These are phyloP conservation scores for Gasterosteus nipponicus DNA, from an alignment of 2,113 vertebrate genomes.

Conservation along the genomic window DNA sequence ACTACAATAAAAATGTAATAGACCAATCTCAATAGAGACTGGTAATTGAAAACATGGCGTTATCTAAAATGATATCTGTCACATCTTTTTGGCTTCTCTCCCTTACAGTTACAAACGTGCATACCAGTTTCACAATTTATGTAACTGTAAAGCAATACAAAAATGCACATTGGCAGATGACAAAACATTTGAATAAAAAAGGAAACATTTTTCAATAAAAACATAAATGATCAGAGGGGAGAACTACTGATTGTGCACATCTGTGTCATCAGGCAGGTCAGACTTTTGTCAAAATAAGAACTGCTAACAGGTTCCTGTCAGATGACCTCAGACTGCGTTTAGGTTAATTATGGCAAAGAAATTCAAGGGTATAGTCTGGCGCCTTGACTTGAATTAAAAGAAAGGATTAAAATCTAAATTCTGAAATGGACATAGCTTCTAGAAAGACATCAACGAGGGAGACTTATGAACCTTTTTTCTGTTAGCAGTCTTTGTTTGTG, in stretches of 20 bases:
- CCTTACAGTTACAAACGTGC: not conserved
- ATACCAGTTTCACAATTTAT: not conserved
- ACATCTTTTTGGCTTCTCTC: not conserved
- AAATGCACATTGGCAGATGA: not conserved
- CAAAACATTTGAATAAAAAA: not conserved
- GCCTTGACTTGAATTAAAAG: not conserved
- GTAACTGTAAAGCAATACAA: not conserved
- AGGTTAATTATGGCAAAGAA: not conserved
- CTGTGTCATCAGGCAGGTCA: not conserved
- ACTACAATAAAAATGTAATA: not conserved
- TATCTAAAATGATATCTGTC: not conserved
- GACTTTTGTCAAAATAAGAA: not conserved
- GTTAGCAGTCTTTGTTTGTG: not conserved
- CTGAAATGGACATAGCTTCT: conserved; percentile 3
- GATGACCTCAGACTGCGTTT: not conserved
- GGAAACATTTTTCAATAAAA: not conserved
- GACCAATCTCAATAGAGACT: not conserved
- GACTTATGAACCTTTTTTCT: not conserved
- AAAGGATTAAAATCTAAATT: not conserved
- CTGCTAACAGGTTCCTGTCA: not conserved
- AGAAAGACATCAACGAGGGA: conserved; percentile 1
- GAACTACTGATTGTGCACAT: not conserved
- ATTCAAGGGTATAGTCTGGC: not conserved
- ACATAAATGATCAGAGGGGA: not conserved
- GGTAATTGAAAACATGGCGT: not conserved